phyloP scores from a whole-genome alignment of 2,797 vertebrate species.

The Betta splendens region DNA sequence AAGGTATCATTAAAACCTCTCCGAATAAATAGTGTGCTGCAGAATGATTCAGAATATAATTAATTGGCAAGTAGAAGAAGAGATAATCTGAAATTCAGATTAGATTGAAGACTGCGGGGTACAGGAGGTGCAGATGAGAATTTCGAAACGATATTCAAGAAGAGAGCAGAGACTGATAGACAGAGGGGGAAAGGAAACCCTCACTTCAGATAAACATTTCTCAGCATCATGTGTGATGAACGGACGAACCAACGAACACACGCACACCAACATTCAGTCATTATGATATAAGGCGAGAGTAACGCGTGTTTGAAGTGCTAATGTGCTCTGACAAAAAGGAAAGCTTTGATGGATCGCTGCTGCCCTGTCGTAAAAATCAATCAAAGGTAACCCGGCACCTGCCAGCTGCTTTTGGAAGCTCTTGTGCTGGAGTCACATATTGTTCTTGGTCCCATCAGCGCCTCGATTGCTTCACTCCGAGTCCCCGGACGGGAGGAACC shows the following conservation, averaged over 20 bases:
- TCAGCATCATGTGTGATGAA: constrained; percentile 6
- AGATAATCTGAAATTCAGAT: constrained; percentile 59
- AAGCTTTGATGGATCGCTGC: constrained; percentile 32
- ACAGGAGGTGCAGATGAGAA: constrained; percentile 45
- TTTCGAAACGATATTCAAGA: constrained; percentile 42
- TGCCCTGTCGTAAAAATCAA: constrained; percentile 43
- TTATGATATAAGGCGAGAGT: constrained; percentile 19
- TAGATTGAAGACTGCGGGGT: constrained; percentile 50
- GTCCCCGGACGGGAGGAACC: constrained; percentile 23
- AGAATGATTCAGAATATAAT: constrained; percentile 60
- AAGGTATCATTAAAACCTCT: constrained; percentile 67
- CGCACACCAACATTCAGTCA: constrained; percentile 8
- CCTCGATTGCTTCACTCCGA: constrained; percentile 22
- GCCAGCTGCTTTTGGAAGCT: constrained; percentile 33
- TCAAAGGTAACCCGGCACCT: constrained; percentile 42
- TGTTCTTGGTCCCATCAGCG: constrained; percentile 25
- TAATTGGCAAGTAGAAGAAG: constrained; percentile 54
- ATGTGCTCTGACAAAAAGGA: constrained; percentile 35
- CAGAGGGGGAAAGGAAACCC: constrained; percentile 22
- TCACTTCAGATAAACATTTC: constrained; percentile 29
- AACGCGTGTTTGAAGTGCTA: constrained; percentile 29
- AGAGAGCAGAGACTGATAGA: constrained; percentile 22
- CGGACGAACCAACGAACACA: not conserved
- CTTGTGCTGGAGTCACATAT: constrained; percentile 34
- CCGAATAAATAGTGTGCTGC: constrained; percentile 59